These are phyloP conservation scores for Clarias macrocephalus DNA, from an alignment of 2,113 vertebrate genomes.

Conservation along the genomic window DNA sequence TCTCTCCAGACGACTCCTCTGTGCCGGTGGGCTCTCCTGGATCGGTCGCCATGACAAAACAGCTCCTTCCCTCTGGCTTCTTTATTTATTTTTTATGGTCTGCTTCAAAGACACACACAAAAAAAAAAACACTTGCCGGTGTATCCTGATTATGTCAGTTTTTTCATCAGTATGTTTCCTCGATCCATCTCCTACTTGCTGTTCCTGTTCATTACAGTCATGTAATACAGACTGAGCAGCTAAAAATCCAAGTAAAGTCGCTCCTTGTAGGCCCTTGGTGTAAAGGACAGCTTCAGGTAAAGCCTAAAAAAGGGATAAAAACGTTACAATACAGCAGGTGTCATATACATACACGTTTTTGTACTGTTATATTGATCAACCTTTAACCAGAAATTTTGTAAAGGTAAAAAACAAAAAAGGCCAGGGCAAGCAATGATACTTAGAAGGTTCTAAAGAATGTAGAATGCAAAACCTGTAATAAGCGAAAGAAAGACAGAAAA, in stretches of 20 bases:
- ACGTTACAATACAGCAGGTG: constrained; percentile 39
- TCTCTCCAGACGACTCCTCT: constrained; percentile 80
- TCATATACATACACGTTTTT: background rate
- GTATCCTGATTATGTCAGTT: constrained; percentile 24
- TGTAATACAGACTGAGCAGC: constrained; percentile 1
- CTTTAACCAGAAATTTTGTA: background rate
- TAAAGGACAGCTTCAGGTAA: constrained; percentile 62
- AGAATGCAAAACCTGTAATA: background rate
- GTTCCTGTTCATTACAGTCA: constrained; percentile 34
- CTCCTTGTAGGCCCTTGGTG: constrained; percentile 34
- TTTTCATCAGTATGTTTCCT: constrained; percentile 50
- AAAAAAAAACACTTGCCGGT: constrained; percentile 32
- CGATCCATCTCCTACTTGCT: constrained; percentile 55
- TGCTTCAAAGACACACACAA: constrained; percentile 30
- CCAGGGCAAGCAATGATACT: background rate
- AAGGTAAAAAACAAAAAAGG: background rate
- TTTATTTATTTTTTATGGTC: constrained; percentile 19
- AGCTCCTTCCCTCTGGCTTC: background rate
- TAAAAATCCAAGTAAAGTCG: constrained; percentile 37
- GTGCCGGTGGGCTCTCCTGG: constrained; percentile 86
- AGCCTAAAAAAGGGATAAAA: constrained; percentile 68
- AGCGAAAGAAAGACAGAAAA: background rate
- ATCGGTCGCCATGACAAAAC: constrained; percentile 84
- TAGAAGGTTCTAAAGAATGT: background rate
- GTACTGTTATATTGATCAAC: background rate